These are phyloP conservation scores for Torymus texanus DNA, from an alignment of 2,888 invertebrate genomes.

Conservation along the genomic window DNA sequence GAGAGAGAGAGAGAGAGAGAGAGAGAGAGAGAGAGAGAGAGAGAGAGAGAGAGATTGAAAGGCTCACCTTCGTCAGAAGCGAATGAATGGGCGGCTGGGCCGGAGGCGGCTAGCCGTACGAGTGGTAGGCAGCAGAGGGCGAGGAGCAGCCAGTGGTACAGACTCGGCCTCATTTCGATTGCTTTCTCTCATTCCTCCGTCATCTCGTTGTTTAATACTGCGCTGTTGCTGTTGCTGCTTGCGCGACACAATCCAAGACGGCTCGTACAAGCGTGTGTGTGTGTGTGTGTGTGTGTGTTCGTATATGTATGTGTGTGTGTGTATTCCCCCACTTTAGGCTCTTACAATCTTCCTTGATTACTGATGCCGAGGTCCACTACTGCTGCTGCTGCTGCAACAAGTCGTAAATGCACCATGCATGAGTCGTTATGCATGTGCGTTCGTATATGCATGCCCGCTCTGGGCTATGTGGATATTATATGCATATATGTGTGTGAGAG, in stretches of 20 bases:
- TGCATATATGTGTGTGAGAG: no score
- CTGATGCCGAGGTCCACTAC: constrained; percentile 20
- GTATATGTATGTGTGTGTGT: not conserved
- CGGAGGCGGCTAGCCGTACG: constrained; percentile 30
- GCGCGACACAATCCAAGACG: constrained; percentile 33
- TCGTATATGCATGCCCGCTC: no score
- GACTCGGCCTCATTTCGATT: constrained; percentile 73
- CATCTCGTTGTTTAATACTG: constrained; percentile 57
- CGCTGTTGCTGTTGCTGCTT: constrained; percentile 1
- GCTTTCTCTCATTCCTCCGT: constrained; percentile 68
- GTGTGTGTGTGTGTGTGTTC: no score
- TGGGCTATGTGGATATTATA: no score
- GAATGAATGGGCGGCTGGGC: constrained; percentile 61
- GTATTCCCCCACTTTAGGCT: not conserved
- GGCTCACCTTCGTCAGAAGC: constrained; percentile 72
- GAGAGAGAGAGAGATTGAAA: constrained; percentile 23
- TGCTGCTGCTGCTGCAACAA: constrained; percentile 50
- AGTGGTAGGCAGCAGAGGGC: constrained; percentile 43
- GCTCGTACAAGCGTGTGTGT: no score
- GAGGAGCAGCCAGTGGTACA: constrained; percentile 67
- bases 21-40: no score
- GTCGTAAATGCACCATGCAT: constrained; percentile 46
- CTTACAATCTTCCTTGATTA: constrained; percentile 50
- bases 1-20: no score
- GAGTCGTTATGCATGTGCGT: constrained; percentile 35